Evolutionary conservation across 2,113 vertebrate genomes (phyloP), one percentile per base, ranked within the genome.

Genomic region (Grantiella picta): DNA sequence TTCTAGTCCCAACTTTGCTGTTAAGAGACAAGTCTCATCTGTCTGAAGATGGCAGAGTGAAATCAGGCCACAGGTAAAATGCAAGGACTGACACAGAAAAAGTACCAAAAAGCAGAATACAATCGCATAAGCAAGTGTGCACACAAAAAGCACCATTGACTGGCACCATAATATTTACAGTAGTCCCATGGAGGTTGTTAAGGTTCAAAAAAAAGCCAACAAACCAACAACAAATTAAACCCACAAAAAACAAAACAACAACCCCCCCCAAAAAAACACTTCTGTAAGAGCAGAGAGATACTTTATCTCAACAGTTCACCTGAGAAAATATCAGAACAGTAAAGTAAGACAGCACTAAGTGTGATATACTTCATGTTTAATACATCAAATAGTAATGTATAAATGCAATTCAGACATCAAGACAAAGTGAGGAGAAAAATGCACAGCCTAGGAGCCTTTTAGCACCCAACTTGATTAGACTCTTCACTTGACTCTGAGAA

Each of bases 61-160:
- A 91, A 75, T 25, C 24, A 40, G 61, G 29, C 40, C 73, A 47
- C 29, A 31, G 8, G 35, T 27, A 78, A 87, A 63, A 71, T 2
- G 11, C 27, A 64, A 75, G 19, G 68, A 40, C 22, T 0, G 1
- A n/a, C 23, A 11, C 10, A 25, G 31, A 25, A 63, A 1, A 5
- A 53, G 60, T 18, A 79, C 13, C 47, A 90, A 54, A 92, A 89
- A 31, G 17, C 23, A 71, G 56, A 70, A 71, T 11, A 25, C 0
- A 0, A 25, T 31, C 4, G 1, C 28, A 0, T 38, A 35, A 70
- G 21, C 9, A 59, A 61, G 35, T 1, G 2, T n/a, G 36, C 17
- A 73, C 13, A 57, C 29, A 56, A 53, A 16, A 89, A 73, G 47
- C 8, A 17, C 35, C 18, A 52, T 3, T 59, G 23, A 89, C 64